These are phyloP conservation scores for Saccostrea echinata DNA, from an alignment of 1,140 invertebrate species.

Conservation along the genomic window DNA sequence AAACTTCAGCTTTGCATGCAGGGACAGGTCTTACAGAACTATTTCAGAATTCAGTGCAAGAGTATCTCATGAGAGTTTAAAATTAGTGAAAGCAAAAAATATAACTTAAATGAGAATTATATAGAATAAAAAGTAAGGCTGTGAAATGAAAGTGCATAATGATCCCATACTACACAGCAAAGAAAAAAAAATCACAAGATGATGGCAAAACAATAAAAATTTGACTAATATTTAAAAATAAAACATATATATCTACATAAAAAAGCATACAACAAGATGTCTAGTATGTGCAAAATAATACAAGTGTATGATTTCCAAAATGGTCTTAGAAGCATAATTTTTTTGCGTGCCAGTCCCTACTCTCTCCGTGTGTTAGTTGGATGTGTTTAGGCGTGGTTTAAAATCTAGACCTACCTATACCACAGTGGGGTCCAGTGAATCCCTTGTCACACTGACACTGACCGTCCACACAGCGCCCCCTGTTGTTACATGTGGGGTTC, in stretches of 20 bases:
- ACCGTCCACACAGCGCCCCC: constrained; percentile 78
- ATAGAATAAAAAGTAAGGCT: background rate
- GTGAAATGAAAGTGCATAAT: background rate
- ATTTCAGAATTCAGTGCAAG: background rate
- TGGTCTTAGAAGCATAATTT: background rate
- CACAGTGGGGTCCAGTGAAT: constrained; percentile 77
- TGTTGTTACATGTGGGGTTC: constrained; percentile 77
- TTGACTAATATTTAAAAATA: background rate
- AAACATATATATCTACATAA: background rate
- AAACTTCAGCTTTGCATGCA: constrained; percentile 11
- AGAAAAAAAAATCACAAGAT: background rate
- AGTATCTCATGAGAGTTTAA: constrained; percentile 2
- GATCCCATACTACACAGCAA: background rate
- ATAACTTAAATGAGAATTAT: background rate
- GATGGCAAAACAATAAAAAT: background rate
- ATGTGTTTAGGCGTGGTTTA: background rate
- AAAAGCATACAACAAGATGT: background rate
- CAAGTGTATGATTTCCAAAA: background rate
- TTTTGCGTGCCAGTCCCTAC: background rate
- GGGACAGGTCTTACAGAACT: background rate
- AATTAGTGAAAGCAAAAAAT: constrained; percentile 2
- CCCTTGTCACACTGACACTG: constrained; percentile 78
- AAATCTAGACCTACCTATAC: constrained; percentile 69
- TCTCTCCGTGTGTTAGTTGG: background rate
- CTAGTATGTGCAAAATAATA: constrained; percentile 19